phyloP scores from a whole-genome alignment of 2,888 invertebrate genomes.

The Lithophane socia region DNA sequence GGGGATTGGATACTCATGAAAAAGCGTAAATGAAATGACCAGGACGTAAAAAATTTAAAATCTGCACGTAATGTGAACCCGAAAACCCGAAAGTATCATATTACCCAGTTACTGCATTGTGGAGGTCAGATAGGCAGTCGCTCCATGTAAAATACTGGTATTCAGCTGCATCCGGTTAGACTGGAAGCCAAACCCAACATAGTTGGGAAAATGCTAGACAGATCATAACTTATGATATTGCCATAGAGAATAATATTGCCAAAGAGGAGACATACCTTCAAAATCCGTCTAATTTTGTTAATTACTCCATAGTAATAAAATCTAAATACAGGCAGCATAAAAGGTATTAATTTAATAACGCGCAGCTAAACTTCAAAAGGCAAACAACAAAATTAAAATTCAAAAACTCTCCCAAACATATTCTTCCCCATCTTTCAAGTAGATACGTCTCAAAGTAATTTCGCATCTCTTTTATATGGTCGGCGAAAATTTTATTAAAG shows the following conservation, averaged over 20 bases:
- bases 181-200: too few species aligned
- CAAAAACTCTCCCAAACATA: constrained; percentile 37
- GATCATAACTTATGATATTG: too few species aligned
- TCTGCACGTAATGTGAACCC: too few species aligned
- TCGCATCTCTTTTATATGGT: constrained; percentile 70
- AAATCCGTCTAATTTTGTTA: background rate
- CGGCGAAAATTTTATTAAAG: constrained; percentile 81
- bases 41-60: background rate
- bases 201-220: too few species aligned
- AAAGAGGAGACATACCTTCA: background rate
- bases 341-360: constrained; percentile 29
- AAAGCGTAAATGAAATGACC: background rate
- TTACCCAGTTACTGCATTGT: too few species aligned
- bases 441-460: constrained; percentile 75
- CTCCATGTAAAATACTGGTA: too few species aligned
- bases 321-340: background rate
- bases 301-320: constrained; percentile 8
- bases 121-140: too few species aligned
- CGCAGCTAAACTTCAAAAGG: constrained; percentile 15
- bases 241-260: background rate
- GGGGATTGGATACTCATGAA: background rate
- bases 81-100: too few species aligned
- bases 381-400: constrained; percentile 48
- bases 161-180: too few species aligned
- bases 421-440: constrained; percentile 54